Conservation (phyloP, 2,113 vertebrate species). For the Bufo gargarizans region DNA sequence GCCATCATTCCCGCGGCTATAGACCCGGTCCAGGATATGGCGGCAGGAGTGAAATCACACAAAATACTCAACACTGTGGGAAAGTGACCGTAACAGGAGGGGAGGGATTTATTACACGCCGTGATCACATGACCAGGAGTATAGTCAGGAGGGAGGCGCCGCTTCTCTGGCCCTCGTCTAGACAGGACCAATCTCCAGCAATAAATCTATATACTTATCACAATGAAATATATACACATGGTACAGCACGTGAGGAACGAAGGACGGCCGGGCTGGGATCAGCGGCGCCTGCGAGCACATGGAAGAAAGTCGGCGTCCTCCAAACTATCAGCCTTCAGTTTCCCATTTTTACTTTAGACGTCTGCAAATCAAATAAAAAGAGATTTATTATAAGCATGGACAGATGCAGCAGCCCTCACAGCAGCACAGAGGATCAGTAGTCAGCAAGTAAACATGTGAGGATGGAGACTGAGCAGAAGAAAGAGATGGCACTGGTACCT, state of each 20-base stretch:
- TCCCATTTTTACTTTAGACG: slow-evolving; percentile 99
- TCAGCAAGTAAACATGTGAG: background rate
- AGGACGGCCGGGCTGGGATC: slow-evolving; percentile 53
- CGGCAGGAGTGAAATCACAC: background rate
- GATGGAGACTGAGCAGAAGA: background rate
- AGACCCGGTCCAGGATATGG: background rate
- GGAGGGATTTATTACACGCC: background rate
- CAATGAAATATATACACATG: slow-evolving; percentile 39
- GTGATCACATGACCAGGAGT: background rate
- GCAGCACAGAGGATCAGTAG: background rate
- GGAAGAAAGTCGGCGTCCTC: slow-evolving; percentile 24
- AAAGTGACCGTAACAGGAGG: background rate
- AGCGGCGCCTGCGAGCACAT: slow-evolving; percentile 66
- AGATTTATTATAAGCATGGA: too few species aligned
- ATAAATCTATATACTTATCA: slow-evolving; percentile 20
- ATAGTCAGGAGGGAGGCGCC: background rate
- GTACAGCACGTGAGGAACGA: slow-evolving; percentile 69
- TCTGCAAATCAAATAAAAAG: slow-evolving; percentile 74
- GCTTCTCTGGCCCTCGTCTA: fast-evolving
- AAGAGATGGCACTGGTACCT: slow-evolving; percentile 73
- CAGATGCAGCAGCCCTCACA: background rate
- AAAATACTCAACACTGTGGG: background rate
- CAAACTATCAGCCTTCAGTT: slow-evolving; percentile 71
- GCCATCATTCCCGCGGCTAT: background rate
- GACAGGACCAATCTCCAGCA: slow-evolving; percentile 33